A percentile compares a stretch with the other conserved stretches of the same genome.
These are phyloP conservation scores for Sterrhoptilus dennistouni DNA, from an alignment of 2,113 vertebrate genomes.

Conservation along the genomic window DNA sequence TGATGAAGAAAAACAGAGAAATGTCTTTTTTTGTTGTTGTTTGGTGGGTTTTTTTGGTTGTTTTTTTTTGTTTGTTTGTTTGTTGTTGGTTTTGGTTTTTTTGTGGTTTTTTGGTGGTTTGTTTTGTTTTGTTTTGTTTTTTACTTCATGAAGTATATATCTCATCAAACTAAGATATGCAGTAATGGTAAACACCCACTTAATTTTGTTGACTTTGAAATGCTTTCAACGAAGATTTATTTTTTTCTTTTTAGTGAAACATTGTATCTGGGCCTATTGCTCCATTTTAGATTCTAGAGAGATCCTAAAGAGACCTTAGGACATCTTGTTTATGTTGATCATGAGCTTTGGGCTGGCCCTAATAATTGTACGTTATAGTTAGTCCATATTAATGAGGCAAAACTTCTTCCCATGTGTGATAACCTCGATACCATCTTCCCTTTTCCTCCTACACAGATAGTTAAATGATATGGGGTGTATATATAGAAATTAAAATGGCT, in stretches of 20 bases:
- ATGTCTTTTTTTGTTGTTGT: no score
- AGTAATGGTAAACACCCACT: background rate
- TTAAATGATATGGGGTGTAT: background rate
- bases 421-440: background rate
- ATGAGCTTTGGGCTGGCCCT: background rate
- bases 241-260: background rate
- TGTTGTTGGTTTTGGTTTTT: no score
- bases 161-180: background rate
- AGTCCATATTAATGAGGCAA: background rate
- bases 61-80: no score
- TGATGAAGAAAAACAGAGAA: background rate
- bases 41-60: no score
- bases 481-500: constrained; percentile 35
- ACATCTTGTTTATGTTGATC: constrained; percentile 32
- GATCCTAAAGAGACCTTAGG: background rate
- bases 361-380: background rate
- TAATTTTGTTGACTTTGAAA: background rate
- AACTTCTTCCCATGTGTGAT: background rate
- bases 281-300: background rate
- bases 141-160: background rate
- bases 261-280: background rate
- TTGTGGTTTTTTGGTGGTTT: no score
- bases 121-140: no score
- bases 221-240: background rate
- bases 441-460: background rate